Conservation (phyloP, 2,888 invertebrate genomes). For the Parnassius glacialis region DNA sequence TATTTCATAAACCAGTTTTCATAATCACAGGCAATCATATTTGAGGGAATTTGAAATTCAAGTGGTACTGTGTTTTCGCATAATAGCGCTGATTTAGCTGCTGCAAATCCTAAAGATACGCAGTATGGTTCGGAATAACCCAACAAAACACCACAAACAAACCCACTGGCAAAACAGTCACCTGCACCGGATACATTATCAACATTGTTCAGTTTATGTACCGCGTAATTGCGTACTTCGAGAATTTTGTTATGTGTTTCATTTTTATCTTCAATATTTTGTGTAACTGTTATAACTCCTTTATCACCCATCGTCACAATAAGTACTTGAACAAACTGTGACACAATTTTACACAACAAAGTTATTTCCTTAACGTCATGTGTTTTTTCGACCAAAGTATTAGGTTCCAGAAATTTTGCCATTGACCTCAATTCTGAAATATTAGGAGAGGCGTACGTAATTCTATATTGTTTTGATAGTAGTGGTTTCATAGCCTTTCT, state of each 20-base stretch:
- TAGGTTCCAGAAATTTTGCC: slow-evolving; percentile 70
- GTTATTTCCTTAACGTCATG: slow-evolving; percentile 49
- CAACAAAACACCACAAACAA: slow-evolving; percentile 82
- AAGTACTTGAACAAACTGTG: slow-evolving; percentile 76
- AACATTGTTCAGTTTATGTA: slow-evolving; percentile 60
- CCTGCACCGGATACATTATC: slow-evolving; percentile 92
- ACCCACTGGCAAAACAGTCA: slow-evolving; percentile 87
- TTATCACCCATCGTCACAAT: slow-evolving; percentile 83
- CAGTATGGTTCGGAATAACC: slow-evolving; percentile 80
- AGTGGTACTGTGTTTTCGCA: slow-evolving; percentile 82
- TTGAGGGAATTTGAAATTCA: slow-evolving; percentile 36
- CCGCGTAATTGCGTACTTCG: slow-evolving; percentile 58
- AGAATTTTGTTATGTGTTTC: slow-evolving; percentile 28
- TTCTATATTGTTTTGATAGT: slow-evolving; percentile 54
- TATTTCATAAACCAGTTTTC: not conserved
- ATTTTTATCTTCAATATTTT: slow-evolving; percentile 38
- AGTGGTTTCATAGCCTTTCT: slow-evolving; percentile 88
- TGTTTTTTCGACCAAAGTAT: slow-evolving; percentile 35
- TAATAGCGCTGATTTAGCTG: slow-evolving; percentile 82
- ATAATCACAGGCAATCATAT: not conserved
- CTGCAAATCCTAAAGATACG: slow-evolving; percentile 81
- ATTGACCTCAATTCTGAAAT: slow-evolving; percentile 87
- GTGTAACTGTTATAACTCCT: slow-evolving; percentile 78
- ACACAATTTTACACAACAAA: slow-evolving; percentile 56
- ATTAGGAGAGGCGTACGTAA: slow-evolving; percentile 89